A percentile compares a stretch with the other conserved stretches of the same genome.
These are phyloP conservation scores for Lineus longissimus DNA, from an alignment of 1,140 invertebrate species.

Conservation along the genomic window DNA sequence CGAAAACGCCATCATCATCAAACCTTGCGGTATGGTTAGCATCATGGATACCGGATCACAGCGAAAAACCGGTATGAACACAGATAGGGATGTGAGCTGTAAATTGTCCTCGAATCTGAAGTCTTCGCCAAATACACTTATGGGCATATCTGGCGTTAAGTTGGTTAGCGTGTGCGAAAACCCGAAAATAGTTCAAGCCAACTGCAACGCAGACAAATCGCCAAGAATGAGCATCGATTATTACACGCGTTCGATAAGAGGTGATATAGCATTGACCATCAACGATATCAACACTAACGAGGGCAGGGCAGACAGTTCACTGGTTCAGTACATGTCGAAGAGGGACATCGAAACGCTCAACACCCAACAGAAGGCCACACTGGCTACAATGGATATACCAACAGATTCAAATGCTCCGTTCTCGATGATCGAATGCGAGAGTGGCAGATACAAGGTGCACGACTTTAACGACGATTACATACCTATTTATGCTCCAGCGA, in stretches of 20 bases:
- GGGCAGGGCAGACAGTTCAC: not conserved
- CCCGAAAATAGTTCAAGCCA: constrained; percentile 1
- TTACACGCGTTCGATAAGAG: constrained; percentile 2
- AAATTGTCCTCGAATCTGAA: not conserved
- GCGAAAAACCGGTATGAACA: constrained; percentile 5
- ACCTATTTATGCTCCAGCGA: not conserved
- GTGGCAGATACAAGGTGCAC: constrained; percentile 4
- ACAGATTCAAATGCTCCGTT: constrained; percentile 6
- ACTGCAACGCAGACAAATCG: constrained; percentile 1
- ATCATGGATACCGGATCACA: constrained; percentile 4
- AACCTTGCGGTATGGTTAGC: constrained; percentile 4
- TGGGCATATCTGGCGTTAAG: constrained; percentile 1
- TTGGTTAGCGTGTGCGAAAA: constrained; percentile 6
- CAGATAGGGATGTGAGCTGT: constrained; percentile 1
- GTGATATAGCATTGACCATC: not conserved
- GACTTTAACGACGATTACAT: constrained; percentile 3
- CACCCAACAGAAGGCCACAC: constrained; percentile 4
- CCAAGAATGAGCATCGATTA: constrained; percentile 7
- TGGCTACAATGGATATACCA: constrained; percentile 7
- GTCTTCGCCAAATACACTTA: not conserved
- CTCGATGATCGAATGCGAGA: constrained; percentile 6
- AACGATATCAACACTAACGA: constrained; percentile 6
- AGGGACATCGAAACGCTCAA: not conserved
- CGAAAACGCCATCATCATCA: constrained; percentile 3
- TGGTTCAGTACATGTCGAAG: constrained; percentile 3